A percentile compares a stretch with the other conserved stretches of the same genome.
Conservation (phyloP, 2,113 vertebrate species). For the Siniperca chuatsi region DNA sequence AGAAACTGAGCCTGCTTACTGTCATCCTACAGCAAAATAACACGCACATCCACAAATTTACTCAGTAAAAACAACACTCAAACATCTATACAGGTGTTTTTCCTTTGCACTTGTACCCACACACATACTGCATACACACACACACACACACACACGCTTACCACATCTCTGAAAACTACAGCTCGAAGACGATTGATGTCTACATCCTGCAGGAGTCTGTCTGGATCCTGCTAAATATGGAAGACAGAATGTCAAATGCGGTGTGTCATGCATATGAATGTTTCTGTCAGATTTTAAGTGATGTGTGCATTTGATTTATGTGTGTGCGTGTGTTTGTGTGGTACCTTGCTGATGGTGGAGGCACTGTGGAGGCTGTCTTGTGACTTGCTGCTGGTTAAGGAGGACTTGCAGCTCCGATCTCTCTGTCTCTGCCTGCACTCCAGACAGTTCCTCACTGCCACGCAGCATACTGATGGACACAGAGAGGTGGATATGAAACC, state of each 20-base stretch:
- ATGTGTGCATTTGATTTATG: neutral
- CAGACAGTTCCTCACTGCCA: conserved; percentile 97
- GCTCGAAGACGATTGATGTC: conserved; percentile 98
- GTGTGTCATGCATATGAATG: conserved; percentile 18
- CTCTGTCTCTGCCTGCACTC: conserved; percentile 97
- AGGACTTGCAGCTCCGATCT: conserved; percentile 91
- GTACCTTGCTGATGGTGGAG: conserved; percentile 89
- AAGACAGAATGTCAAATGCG: conserved; percentile 73
- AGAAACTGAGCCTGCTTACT: conserved; percentile 99
- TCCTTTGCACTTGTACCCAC: conserved; percentile 1
- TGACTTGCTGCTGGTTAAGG: conserved; percentile 90
- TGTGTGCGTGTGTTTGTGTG: conserved; percentile 26
- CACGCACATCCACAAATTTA: conserved; percentile 16
- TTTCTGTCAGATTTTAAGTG: conserved; percentile 12
- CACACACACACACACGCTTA: conserved; percentile 76
- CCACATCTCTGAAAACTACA: conserved; percentile 99
- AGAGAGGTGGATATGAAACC: conserved; percentile 4
- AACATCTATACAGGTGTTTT: neutral
- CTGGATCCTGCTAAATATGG: conserved; percentile 93
- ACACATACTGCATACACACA: conserved; percentile 27
- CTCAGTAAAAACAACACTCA: conserved; percentile 9
- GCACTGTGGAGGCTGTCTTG: conserved; percentile 91
- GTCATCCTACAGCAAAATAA: conserved; percentile 88
- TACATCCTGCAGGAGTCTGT: conserved; percentile 98
- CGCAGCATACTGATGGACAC: conserved; percentile 91